phyloP scores from a whole-genome alignment of 2,888 invertebrate species.

The Pilophorus perplexus region DNA sequence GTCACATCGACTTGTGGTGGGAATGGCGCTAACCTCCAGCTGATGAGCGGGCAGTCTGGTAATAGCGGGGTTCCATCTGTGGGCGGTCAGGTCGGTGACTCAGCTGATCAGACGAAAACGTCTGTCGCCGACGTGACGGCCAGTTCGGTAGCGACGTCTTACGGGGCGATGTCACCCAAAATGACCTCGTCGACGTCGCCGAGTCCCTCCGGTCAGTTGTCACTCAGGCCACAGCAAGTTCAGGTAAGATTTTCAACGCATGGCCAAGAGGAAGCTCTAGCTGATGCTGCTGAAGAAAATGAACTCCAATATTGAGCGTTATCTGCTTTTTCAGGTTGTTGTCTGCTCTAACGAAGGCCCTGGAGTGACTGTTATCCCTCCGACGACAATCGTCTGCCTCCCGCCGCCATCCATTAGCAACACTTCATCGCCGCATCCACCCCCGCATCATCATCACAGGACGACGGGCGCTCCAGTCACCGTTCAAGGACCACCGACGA shows the following conservation, averaged over 20 bases:
- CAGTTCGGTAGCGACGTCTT: background rate
- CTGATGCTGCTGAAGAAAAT: too few species aligned
- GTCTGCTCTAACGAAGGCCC: constrained; percentile 30
- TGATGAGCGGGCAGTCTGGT: background rate
- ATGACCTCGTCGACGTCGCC: constrained; percentile 5
- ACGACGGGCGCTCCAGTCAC: constrained; percentile 38
- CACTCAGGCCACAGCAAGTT: constrained; percentile 7
- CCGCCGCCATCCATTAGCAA: constrained; percentile 49
- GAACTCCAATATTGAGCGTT: too few species aligned
- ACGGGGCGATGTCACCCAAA: constrained; percentile 17
- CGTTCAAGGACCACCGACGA: constrained; percentile 38
- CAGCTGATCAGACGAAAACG: background rate
- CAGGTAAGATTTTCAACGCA: constrained; percentile 24
- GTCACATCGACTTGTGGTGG: constrained; percentile 25
- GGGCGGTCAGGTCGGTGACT: background rate
- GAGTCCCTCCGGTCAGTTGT: constrained; percentile 1
- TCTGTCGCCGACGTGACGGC: background rate
- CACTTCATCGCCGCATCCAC: constrained; percentile 21
- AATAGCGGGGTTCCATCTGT: background rate
- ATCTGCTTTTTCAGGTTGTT: constrained; percentile 32
- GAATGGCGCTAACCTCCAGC: constrained; percentile 1
- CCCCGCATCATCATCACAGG: constrained; percentile 41
- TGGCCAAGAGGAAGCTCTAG: too few species aligned
- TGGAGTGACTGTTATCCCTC: constrained; percentile 55
- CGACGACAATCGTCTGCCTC: constrained; percentile 58